A percentile compares a stretch with the other conserved stretches of the same genome.
These are phyloP conservation scores for Brachirus orientalis DNA, from an alignment of 2,113 vertebrate genomes.

Conservation along the genomic window DNA sequence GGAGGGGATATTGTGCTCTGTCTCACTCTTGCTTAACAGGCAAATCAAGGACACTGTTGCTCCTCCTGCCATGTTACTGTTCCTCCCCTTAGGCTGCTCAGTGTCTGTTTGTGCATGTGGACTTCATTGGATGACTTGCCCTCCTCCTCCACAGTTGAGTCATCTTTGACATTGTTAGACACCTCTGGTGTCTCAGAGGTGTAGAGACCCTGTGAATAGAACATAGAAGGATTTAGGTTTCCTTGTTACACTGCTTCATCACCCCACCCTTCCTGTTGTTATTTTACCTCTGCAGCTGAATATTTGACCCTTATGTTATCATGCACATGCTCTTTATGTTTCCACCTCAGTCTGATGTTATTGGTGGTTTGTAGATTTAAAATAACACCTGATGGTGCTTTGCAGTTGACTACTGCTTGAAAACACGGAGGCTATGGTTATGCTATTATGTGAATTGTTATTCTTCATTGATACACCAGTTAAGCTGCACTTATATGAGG, in stretches of 20 bases:
- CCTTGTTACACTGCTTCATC: constrained; percentile 7
- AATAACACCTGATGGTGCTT: not conserved
- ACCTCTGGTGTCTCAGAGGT: constrained; percentile 43
- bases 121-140: constrained; percentile 22
- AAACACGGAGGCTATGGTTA: too few relatives aligned
- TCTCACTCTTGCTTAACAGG: constrained; percentile 16
- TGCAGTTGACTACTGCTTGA: not conserved
- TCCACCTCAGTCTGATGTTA: not conserved
- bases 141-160: constrained; percentile 38
- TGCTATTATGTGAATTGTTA: not conserved
- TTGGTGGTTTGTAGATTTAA: not conserved
- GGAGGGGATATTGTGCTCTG: not conserved
- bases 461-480: not conserved
- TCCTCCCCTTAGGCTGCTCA: constrained; percentile 8
- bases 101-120: constrained; percentile 41
- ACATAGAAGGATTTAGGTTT: too few relatives aligned
- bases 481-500: not conserved
- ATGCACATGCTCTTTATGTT: constrained; percentile 11
- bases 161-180: constrained; percentile 35
- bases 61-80: constrained; percentile 4
- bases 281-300: constrained; percentile 7
- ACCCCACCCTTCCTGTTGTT: constrained; percentile 16
- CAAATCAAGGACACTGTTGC: constrained; percentile 15
- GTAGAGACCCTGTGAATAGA: not conserved
- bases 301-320: constrained; percentile 15